A percentile compares a stretch with the other conserved stretches of the same genome.
These are phyloP conservation scores for Corvus cornix DNA, from an alignment of 2,113 vertebrate genomes.

Conservation along the genomic window DNA sequence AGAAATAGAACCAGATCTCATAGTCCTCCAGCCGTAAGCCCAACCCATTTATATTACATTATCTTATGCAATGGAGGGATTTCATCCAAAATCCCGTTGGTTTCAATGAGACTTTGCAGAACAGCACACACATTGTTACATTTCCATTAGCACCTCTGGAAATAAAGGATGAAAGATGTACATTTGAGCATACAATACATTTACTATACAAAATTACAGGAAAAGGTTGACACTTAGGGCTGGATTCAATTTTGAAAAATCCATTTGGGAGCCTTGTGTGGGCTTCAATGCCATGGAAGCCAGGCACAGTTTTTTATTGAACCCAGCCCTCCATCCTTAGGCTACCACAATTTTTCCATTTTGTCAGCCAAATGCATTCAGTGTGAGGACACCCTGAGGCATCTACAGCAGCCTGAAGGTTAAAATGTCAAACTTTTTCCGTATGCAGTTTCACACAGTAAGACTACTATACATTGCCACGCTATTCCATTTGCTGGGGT, in stretches of 20 bases:
- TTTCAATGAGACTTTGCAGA: slow-evolving; percentile 12
- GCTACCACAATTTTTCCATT: slow-evolving; percentile 40
- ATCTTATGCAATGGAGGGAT: not conserved
- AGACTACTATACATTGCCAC: slow-evolving; percentile 31
- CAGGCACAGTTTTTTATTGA: slow-evolving; percentile 42
- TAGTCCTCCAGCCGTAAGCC: not conserved
- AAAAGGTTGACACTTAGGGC: slow-evolving; percentile 3
- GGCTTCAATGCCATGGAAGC: slow-evolving; percentile 42
- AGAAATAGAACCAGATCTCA: slow-evolving; percentile 36
- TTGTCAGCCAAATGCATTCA: slow-evolving; percentile 27
- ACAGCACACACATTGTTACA: slow-evolving; percentile 6
- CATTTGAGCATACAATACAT: not conserved
- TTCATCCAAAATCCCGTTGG: not conserved
- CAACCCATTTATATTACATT: not conserved
- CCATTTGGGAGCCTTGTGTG: slow-evolving; percentile 39
- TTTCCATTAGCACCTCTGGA: slow-evolving; percentile 36
- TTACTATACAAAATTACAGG: slow-evolving; percentile 23
- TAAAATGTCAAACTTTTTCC: slow-evolving; percentile 47
- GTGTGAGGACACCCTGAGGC: slow-evolving; percentile 31
- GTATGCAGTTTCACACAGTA: not conserved
- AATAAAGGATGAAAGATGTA: slow-evolving; percentile 30
- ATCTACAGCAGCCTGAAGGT: slow-evolving; percentile 50
- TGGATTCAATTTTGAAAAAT: slow-evolving; percentile 51
- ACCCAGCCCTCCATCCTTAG: slow-evolving; percentile 41
- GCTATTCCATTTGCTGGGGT: slow-evolving; percentile 42